Evolutionary conservation across 1,140 invertebrate genomes (phyloP).

Genomic region (Phocides pigmalion): DNA sequence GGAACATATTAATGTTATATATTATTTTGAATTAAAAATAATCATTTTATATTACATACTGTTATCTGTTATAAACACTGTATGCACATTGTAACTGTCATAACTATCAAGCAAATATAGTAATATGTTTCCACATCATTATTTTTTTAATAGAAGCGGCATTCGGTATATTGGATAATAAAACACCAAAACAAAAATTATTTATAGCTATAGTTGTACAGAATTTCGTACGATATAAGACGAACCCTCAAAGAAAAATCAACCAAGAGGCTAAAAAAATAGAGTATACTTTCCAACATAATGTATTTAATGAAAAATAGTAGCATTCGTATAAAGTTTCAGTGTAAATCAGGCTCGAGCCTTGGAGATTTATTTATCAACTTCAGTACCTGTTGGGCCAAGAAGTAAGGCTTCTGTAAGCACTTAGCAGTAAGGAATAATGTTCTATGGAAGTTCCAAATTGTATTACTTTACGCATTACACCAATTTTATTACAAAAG

Average conservation of each 20-base stretch:
- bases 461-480: conserved; percentile 10
- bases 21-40: no score
- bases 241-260: background rate
- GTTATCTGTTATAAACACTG: no score
- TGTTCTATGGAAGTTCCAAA: conserved; percentile 1
- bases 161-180: no score
- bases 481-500: background rate
- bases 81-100: no score
- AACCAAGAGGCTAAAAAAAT: background rate
- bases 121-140: no score
- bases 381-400: conserved; percentile 22
- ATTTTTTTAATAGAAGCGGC: no score
- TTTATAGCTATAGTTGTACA: no score
- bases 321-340: conserved; percentile 10
- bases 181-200: no score
- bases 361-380: conserved; percentile 21
- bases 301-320: conserved; percentile 5
- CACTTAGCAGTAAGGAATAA: background rate
- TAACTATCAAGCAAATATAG: no score
- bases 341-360: conserved; percentile 11
- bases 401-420: conserved; percentile 11
- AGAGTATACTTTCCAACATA: background rate
- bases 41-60: no score
- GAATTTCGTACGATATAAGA: background rate
- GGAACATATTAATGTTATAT: no score